Base-by-base conservation (phyloP, 2,888 invertebrate species). In the Epinotia brunnichana region DNA sequence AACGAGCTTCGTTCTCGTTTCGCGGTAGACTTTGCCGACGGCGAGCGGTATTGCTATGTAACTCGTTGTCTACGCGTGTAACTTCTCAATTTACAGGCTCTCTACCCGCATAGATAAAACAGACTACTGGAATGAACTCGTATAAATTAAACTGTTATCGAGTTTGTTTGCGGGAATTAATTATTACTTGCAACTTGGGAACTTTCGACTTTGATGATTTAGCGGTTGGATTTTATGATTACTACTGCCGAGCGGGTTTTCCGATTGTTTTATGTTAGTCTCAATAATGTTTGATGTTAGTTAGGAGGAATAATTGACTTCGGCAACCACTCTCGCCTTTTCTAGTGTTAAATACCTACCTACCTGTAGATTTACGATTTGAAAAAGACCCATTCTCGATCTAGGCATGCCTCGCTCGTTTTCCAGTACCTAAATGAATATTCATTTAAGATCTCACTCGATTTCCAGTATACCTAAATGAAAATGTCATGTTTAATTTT, bases 121-220 rank as follows among this genome's bases (percentile, higher is more conserved):
- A 66, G 70, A 73, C 80, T 85, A 84, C 86, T 85, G 84, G 83
- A 86, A 85, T 85, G 75, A 84, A 87, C 83, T 86, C 83, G 78
- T 84, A 89, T 88, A 89, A 90, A 89, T 88, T 82, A 82, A 78
- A 76, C 75, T 79, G 82, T 81, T 85, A 88, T 85, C 85, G 82
- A 81, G 77, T 75, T 83, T 88, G 86, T 88, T 89, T 83, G 82
- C 76, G 76, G 48, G 81, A 87, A 88, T 89, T 89, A 88, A 89
- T 87, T 87, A 84, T 83, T 80, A 83, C 81, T 82, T 81, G 80
- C 79, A 85, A 84, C 82, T 83, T 85, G 70, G 77, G 66, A 72
- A 70, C 75, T 69, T 69, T 76, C 76, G 35, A 17, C 60, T 63
- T 48, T 72, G 69, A 69, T 72, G 59, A 73, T 66, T 57, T 69